A percentile compares a stretch with the other conserved stretches of the same genome.
Conservation (phyloP, 2,113 vertebrate genomes). For the Bujurquina vittata region DNA sequence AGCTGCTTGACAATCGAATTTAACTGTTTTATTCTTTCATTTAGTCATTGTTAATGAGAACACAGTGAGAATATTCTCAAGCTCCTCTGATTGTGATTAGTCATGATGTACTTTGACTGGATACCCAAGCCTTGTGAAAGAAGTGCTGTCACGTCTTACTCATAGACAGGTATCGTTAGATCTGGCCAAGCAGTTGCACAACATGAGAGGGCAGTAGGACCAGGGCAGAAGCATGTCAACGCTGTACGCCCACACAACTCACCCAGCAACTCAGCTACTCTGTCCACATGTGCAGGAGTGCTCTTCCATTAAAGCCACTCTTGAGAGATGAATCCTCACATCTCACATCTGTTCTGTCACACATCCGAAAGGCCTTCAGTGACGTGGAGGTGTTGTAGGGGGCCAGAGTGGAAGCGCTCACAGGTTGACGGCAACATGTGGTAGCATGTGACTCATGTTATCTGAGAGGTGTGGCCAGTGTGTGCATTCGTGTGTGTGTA, state of each 20-base stretch:
- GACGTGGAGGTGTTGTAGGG: not conserved
- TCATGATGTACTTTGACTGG: not conserved
- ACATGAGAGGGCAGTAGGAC: slow-evolving; percentile 5
- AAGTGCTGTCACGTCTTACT: slow-evolving; percentile 13
- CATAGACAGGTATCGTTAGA: slow-evolving; percentile 22
- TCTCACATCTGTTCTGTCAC: slow-evolving; percentile 48
- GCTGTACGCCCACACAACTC: slow-evolving; percentile 4
- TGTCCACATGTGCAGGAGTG: slow-evolving; percentile 30
- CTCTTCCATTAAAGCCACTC: slow-evolving; percentile 43
- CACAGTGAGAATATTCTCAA: not conserved
- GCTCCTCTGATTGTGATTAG: not conserved
- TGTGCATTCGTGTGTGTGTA: slow-evolving; percentile 31
- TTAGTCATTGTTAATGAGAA: not conserved
- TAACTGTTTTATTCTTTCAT: not conserved
- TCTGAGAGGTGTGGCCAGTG: not conserved
- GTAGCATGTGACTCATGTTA: slow-evolving; percentile 39
- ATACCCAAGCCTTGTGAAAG: not conserved
- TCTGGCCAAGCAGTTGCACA: slow-evolving; percentile 19
- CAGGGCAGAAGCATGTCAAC: slow-evolving; percentile 31
- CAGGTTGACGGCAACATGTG: slow-evolving; percentile 60
- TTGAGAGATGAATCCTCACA: slow-evolving; percentile 47
- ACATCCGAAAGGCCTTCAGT: slow-evolving; percentile 29
- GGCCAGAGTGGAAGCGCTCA: not conserved
- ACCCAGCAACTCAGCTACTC: slow-evolving; percentile 41
- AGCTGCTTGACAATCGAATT: not conserved